Evolutionary conservation across 2,113 vertebrate genomes (phyloP).

Genomic region (Sylvilagus bachmani): DNA sequence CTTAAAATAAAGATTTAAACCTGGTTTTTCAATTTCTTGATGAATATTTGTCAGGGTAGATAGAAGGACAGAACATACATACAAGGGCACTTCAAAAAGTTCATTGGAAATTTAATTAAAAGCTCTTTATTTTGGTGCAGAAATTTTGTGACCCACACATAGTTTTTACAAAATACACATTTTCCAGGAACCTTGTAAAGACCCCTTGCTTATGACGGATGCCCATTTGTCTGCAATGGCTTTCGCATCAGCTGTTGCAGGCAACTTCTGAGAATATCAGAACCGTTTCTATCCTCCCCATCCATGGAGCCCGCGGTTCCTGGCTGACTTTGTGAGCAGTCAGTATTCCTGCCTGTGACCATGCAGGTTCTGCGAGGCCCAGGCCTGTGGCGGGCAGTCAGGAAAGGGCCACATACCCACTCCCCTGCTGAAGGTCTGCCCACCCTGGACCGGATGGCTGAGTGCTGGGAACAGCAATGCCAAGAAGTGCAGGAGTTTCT

Average conservation of each 20-base stretch:
- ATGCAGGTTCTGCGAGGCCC: not conserved
- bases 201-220: not conserved
- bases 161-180: too few species aligned
- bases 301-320: not conserved
- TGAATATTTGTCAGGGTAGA: not conserved
- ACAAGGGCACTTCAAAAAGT: too few species aligned
- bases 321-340: not conserved
- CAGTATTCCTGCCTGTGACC: not conserved
- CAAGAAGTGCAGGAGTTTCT: not conserved
- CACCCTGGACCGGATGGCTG: not conserved
- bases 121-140: too few species aligned
- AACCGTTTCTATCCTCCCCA: not conserved
- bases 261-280: not conserved
- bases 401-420: not conserved
- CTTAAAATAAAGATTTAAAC: not conserved
- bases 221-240: not conserved
- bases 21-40: not conserved
- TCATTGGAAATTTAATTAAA: not conserved
- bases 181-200: too few species aligned
- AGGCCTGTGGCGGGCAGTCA: not conserved
- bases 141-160: too few species aligned
- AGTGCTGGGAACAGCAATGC: not conserved
- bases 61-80: not conserved
- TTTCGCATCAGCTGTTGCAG: not conserved
- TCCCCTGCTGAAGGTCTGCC: not conserved